Base-by-base conservation (phyloP, 2,113 vertebrate genomes). In the Lepus americanus region DNA sequence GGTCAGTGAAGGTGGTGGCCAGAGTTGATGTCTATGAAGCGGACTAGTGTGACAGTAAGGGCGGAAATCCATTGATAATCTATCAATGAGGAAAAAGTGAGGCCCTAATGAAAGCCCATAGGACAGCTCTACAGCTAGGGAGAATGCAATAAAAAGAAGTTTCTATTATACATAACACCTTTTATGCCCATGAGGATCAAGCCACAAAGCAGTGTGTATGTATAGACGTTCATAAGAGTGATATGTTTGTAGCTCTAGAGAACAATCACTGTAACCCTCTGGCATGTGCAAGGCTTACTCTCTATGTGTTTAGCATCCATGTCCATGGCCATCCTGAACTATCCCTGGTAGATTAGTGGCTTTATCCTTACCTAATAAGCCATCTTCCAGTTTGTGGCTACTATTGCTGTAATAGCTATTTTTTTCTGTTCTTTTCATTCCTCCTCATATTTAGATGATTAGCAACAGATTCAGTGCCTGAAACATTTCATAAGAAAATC, bases 401-500 rank as follows among this genome's bases (percentile, higher is more conserved):
- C 9, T 53, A 0, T 49, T 51, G 17, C 7, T 69, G 27, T 19
- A 25, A 5, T 29, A 10, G 16, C 49, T 27, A 4, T 87, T 92
- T 39, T 39, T 61, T 22, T 90, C 70, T 74, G 22, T 70, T 80
- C 31, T 61, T 85, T 92, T 77, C 19, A 59, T 69, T 79, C 6
- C 44, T 79, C 13, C 36, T 94, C 29, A 74, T n/a, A 9, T 39
- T 88, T n/a, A 77, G 2, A 55, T 79, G 39, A 55, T 80, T 29
- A 44, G 14, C 36, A n/a, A 3, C 67, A 73, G 53, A 36, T 36
- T 77, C 29, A 39, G 11, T 63, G 85, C 27, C 67, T 78, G 44
- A 19, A 53, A 16, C 29, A 17, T 80, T 83, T 83, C 93, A 33
- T 51, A 79, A 83, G 19, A 49, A 95, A 96, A 80, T 76, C 77